A percentile compares a stretch with the other conserved stretches of the same genome.
These are phyloP conservation scores for Arothron firmamentum DNA, from an alignment of 2,113 vertebrate genomes.

Conservation along the genomic window DNA sequence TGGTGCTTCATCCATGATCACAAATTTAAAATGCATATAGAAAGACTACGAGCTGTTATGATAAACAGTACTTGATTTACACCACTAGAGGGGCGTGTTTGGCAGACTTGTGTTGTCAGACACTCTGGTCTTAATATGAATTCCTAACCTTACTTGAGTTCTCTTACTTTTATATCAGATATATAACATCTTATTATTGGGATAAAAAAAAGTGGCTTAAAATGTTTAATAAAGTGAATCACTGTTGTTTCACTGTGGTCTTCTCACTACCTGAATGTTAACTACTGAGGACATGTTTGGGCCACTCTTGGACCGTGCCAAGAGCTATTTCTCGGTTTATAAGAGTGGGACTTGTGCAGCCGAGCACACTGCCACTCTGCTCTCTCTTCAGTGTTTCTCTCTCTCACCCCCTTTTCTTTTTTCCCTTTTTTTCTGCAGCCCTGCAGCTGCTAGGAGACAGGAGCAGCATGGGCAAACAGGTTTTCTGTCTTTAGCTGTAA, in stretches of 20 bases:
- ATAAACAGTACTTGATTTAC: background rate
- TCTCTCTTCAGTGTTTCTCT: conserved; percentile 29
- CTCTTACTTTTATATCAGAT: too few species aligned
- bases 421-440: conserved; percentile 26
- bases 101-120: background rate
- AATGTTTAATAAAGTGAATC: too few species aligned
- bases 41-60: conserved; percentile 1
- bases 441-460: conserved; percentile 71
- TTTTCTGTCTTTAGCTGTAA: conserved; percentile 41
- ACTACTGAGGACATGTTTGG: conserved; percentile 41
- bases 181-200: too few species aligned
- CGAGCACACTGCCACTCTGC: conserved; percentile 61
- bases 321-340: conserved; percentile 60
- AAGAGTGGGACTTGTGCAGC: conserved; percentile 67
- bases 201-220: too few species aligned
- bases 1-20: background rate
- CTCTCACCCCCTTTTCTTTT: conserved; percentile 21
- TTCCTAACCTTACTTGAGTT: too few species aligned
- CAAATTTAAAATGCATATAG: background rate
- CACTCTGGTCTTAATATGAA: too few species aligned
- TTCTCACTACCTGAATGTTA: conserved; percentile 59
- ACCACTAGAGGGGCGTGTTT: conserved; percentile 52
- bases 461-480: conserved; percentile 62
- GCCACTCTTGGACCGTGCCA: conserved; percentile 42
- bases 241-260: conserved; percentile 6